Evolutionary conservation across 2,113 vertebrate genomes (phyloP), one percentile per base, ranked within the genome.

Genomic region (Leucosticte australis): DNA sequence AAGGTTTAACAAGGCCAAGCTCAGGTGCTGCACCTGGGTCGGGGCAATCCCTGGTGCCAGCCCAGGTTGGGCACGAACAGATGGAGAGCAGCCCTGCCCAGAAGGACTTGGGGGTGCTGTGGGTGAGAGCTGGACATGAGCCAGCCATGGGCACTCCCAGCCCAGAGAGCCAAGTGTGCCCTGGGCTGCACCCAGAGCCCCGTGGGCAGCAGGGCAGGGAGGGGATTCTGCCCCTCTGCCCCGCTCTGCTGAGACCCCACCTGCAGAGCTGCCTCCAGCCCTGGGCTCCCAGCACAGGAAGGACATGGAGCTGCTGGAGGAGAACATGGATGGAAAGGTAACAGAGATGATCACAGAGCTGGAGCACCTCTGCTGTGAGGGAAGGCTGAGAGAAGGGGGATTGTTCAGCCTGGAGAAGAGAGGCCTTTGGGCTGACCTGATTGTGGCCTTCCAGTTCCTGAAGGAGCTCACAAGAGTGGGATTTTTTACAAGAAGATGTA

Each of bases 331-430:
- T n/a, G n/a, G n/a, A n/a, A n/a, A n/a, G n/a, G n/a, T n/a, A n/a
- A n/a, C n/a, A n/a, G n/a, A n/a, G n/a, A n/a, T n/a, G 47, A 47
- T 47, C 24, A 53, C 39, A 30, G 56, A 30, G 15, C 9, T 20
- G 16, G n/a, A 62, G 4, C 15, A 2, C 4, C 19, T 53, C 39
- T 53, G 2, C 5, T 24, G 0, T 11, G 47, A 5, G n/a, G 24
- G 15, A 47, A 55, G 24, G 13, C 15, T 24, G 6, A 39, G 13
- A 63, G 2, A 63, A 55, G 3, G 1, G 24, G 7, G 4, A 7
- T 41, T 71, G 4, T 7, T 80, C 35, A 35, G 26, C 20, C 30
- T 31, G 49, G 67, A 64, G 6, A 21, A 31, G 7, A 63, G 41
- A 49, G 57, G 1, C 24, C 4, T 31, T 18, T 41, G 3, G 0